These are phyloP conservation scores for Pteropus alecto DNA, from an alignment of 2,113 vertebrate genomes.

Conservation along the genomic window DNA sequence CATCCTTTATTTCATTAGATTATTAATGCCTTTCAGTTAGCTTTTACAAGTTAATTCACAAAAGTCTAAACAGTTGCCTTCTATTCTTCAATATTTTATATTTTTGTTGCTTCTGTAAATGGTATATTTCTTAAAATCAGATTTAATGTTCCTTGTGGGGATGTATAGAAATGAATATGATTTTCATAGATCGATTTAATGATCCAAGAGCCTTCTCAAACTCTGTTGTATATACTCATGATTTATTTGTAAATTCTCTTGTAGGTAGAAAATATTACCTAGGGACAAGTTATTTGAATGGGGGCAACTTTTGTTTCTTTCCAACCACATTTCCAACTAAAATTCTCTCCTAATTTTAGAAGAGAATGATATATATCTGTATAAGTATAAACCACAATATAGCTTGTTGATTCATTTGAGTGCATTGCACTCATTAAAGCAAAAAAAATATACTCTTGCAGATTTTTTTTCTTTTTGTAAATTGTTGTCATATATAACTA, in stretches of 20 bases:
- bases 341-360: background rate
- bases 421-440: background rate
- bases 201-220: background rate
- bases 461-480: background rate
- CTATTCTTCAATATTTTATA: background rate
- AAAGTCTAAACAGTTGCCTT: background rate
- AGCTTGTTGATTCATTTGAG: background rate
- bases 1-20: background rate
- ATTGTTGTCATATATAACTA: background rate
- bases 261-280: background rate
- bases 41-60: background rate
- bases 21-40: background rate
- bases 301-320: background rate
- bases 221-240: background rate
- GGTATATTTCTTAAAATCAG: background rate
- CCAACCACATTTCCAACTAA: background rate
- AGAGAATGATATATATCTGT: background rate
- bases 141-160: background rate
- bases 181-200: background rate
- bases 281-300: background rate
- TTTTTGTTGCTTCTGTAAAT: background rate
- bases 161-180: background rate
- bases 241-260: background rate
- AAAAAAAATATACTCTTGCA: background rate
- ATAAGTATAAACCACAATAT: background rate